Base-by-base conservation (phyloP, 1,140 invertebrate species). In the Mizuhopecten yessoensis region DNA sequence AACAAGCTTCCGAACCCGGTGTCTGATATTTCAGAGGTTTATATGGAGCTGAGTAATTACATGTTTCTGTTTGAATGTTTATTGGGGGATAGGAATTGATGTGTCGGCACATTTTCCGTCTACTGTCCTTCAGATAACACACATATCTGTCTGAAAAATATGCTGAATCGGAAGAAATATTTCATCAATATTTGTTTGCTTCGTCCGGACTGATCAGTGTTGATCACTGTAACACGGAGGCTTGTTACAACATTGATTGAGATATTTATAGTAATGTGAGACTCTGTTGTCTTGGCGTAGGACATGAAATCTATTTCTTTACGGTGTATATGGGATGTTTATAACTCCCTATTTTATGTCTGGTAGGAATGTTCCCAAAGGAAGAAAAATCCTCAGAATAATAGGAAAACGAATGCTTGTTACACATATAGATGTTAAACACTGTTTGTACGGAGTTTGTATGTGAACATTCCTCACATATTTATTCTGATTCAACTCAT, bases 141-240 rank as follows among this genome's bases (percentile, higher is more conserved):
- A 2, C 9, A 11, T 39, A 45, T 13, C 42, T 45, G 42, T 45
- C 1, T 9, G 23, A 75, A 75, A 75, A 75, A 75, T 29, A 75
- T 75, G 57, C 57, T 75, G 57, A 75, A 75, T 75, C 23, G 1
- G 57, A 75, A 75, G 57, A 75, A 75, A 75, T 75, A 75, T 75
- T 75, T 75, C 57, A 75, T 75, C 57, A 29, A 29, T 29, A 75
- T 75, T 75, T 29, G n/a, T 75, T 75, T 75, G n/a, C 29, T 11
- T 9, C 17, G 42, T 20, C 42, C 29, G n/a, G 23, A 75, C 57
- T 75, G 57, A 75, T 29, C 57, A 29, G 23, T 29, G 57, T 75
- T 75, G 11, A 45, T 45, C 42, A 45, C 42, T 45, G 42, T 45
- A 13, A 45, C 42, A 45, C 36, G 42, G 42, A 45, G 9, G 42